phyloP scores from a whole-genome alignment of 2,797 vertebrate genomes.

The Scomberomorus guttatus region DNA sequence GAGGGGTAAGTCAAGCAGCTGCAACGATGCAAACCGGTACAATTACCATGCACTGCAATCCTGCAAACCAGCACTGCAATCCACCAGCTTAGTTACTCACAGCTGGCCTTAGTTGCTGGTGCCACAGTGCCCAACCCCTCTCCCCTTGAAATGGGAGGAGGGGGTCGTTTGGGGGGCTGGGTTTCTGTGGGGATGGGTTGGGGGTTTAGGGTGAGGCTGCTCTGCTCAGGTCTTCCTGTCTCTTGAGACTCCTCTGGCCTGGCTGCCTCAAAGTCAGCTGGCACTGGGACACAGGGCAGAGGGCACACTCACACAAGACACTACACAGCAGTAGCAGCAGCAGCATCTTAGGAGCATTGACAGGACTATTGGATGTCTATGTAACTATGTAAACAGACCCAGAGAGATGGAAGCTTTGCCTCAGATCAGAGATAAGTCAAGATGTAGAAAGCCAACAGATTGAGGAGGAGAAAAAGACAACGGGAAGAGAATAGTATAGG shows the following conservation, averaged over 20 bases:
- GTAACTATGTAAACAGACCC: constrained; percentile 23
- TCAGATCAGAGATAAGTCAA: constrained; percentile 28
- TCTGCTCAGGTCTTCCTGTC: constrained; percentile 78
- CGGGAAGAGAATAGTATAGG: constrained; percentile 12
- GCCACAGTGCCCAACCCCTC: constrained; percentile 72
- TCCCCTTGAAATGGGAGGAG: constrained; percentile 75
- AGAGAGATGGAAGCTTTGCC: constrained; percentile 31
- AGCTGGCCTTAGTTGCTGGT: constrained; percentile 77
- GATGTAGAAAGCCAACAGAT: constrained; percentile 43
- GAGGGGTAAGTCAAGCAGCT: constrained; percentile 72
- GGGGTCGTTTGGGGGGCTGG: constrained; percentile 75
- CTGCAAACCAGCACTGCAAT: constrained; percentile 83
- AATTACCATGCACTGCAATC: constrained; percentile 81
- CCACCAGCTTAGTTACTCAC: constrained; percentile 86
- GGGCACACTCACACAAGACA: constrained; percentile 79
- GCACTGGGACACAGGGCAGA: constrained; percentile 83
- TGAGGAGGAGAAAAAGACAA: constrained; percentile 21
- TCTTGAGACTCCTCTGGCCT: constrained; percentile 80
- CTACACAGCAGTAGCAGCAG: constrained; percentile 47
- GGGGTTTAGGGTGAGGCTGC: constrained; percentile 70
- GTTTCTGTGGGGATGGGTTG: constrained; percentile 74
- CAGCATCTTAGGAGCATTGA: constrained; percentile 61
- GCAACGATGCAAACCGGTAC: constrained; percentile 77
- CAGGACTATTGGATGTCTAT: constrained; percentile 31
- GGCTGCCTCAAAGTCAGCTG: constrained; percentile 82